Evolutionary conservation across 2,797 vertebrate genomes (phyloP).

Genomic region (Buceros bicornis): DNA sequence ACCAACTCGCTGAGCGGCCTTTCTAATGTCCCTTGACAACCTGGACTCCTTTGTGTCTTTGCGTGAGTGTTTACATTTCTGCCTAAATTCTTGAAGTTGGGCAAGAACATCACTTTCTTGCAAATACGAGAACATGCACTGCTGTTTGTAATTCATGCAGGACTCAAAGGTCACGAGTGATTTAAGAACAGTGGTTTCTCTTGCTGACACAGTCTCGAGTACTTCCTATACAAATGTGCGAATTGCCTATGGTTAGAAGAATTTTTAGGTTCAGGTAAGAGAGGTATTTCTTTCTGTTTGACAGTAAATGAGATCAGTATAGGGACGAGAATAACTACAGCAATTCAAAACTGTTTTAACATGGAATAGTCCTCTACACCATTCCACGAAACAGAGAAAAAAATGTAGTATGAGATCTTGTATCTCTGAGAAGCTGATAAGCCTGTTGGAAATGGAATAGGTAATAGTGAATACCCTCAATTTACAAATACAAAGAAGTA

Average conservation of each 20-base stretch:
- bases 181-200: not conserved
- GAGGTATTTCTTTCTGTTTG: conserved; percentile 9
- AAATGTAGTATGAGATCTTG: not conserved
- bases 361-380: not conserved
- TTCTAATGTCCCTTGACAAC: conserved; percentile 88
- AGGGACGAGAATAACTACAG: not conserved
- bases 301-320: conserved; percentile 24
- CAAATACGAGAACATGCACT: not conserved
- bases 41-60: conserved; percentile 25
- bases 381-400: not conserved
- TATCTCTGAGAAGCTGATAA: conserved; percentile 7
- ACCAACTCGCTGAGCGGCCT: conserved; percentile 88
- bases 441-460: not conserved
- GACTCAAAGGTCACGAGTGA: not conserved
- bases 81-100: not conserved
- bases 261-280: conserved; percentile 1
- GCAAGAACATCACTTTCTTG: not conserved
- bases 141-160: not conserved
- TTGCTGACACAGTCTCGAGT: not conserved
- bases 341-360: conserved; percentile 38
- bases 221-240: not conserved
- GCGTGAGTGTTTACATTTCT: not conserved
- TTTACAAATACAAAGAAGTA: not conserved
- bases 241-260: not conserved
- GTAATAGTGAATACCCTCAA: not conserved